phyloP scores from a whole-genome alignment of 2,888 invertebrate species.

The Dicyrtomina minuta region DNA sequence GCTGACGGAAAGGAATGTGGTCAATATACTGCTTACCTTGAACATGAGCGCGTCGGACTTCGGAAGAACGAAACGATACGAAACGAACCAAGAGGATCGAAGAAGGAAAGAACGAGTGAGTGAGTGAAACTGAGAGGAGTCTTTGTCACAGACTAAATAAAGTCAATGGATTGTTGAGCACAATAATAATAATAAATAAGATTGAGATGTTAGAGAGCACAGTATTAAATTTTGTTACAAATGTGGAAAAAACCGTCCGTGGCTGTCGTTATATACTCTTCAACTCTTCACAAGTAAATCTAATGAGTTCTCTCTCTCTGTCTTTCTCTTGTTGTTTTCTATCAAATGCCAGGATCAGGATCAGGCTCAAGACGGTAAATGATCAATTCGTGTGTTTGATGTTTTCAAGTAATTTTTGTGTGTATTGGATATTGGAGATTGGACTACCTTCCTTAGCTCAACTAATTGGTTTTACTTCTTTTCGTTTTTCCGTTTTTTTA shows the following conservation, averaged over 20 bases:
- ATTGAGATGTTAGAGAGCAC: conserved; percentile 12
- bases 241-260: neutral
- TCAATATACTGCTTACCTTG: conserved; percentile 18
- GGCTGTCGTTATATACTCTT: neutral
- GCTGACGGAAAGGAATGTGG: neutral
- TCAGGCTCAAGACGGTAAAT: too few relatives aligned
- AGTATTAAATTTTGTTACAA: neutral
- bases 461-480: too few relatives aligned
- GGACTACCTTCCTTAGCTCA: too few relatives aligned
- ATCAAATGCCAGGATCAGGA: too few relatives aligned
- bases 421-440: too few relatives aligned
- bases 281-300: neutral
- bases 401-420: too few relatives aligned
- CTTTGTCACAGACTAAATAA: neutral
- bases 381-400: too few relatives aligned
- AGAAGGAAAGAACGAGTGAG: too few relatives aligned
- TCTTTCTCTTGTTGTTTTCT: neutral
- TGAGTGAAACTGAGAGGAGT: neutral
- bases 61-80: too few relatives aligned
- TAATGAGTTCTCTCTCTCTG: too few relatives aligned
- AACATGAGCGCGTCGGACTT: conserved; percentile 11
- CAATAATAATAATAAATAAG: conserved; percentile 13
- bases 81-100: too few relatives aligned
- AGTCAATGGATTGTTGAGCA: conserved; percentile 8
- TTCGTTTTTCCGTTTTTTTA: too few relatives aligned